phyloP scores from a whole-genome alignment of 2,113 vertebrate species.

The Acrocephalus arundinaceus region DNA sequence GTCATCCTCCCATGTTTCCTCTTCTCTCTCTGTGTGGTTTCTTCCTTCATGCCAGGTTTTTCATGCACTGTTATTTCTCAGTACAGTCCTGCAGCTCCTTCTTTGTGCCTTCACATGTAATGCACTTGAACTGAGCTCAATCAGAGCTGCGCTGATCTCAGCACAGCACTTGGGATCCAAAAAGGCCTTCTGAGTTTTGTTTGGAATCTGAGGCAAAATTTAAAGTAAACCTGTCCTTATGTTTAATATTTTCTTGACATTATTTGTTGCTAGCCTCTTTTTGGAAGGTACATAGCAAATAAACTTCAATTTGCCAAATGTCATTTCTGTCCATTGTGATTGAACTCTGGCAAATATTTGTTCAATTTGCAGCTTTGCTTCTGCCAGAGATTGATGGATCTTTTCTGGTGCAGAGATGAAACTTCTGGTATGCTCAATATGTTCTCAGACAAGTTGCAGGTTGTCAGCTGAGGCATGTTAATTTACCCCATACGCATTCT shows the following conservation, averaged over 20 bases:
- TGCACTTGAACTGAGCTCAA: not conserved
- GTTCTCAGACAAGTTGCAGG: not conserved
- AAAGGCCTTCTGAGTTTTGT: not conserved
- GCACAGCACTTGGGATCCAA: rapidly evolving
- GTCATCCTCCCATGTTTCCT: not conserved
- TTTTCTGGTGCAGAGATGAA: not conserved
- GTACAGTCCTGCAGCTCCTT: not conserved
- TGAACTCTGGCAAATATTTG: constrained; percentile 5
- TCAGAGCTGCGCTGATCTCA: not conserved
- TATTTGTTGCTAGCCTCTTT: not conserved
- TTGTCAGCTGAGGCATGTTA: not conserved
- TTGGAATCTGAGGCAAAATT: not conserved
- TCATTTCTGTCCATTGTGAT: not conserved
- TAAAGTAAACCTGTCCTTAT: not conserved
- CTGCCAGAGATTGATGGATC: not conserved
- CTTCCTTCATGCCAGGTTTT: not conserved
- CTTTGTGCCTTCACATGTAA: not conserved
- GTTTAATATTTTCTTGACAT: not conserved
- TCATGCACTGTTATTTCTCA: not conserved
- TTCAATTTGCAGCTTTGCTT: not conserved
- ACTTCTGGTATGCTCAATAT: not conserved
- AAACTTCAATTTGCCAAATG: not conserved
- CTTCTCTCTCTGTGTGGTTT: not conserved
- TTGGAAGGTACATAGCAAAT: not conserved
- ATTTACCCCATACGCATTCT: not conserved